Percentiles rank a stretch among this genome's conserved stretches.
These are phyloP conservation scores for Muscicapa striata DNA, from an alignment of 2,797 vertebrate species.

Conservation along the genomic window DNA sequence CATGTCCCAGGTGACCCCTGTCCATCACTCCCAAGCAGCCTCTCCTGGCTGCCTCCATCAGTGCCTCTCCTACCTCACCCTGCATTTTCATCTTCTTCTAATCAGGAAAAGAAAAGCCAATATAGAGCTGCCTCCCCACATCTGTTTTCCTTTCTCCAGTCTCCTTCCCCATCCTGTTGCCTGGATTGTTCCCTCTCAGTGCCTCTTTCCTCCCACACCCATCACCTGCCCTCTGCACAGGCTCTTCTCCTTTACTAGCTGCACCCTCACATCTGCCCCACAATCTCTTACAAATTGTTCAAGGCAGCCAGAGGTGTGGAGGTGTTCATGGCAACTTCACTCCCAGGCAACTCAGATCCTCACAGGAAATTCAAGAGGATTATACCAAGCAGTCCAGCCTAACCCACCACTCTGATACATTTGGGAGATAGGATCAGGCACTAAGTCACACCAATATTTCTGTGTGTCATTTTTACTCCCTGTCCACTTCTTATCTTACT, in stretches of 20 bases:
- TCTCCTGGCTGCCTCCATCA: not conserved
- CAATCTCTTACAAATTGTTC: not conserved
- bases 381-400: not conserved
- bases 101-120: not conserved
- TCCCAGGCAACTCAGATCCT: not conserved
- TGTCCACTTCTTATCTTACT: not conserved
- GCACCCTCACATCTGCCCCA: not conserved
- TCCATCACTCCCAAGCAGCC: not conserved
- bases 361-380: not conserved
- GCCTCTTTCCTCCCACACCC: not conserved
- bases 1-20: not conserved
- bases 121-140: not conserved
- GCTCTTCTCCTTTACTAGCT: not conserved
- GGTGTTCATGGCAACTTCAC: not conserved
- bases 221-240: rapidly evolving
- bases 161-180: not conserved
- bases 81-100: not conserved
- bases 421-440: not conserved
- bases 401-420: not conserved
- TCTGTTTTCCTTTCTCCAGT: not conserved
- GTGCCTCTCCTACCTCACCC: rapidly evolving
- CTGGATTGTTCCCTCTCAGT: not conserved
- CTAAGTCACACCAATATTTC: not conserved
- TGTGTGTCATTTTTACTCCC: not conserved
- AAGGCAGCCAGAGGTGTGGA: not conserved